phyloP scores from a whole-genome alignment of 2,113 vertebrate species.

The Prolemur simus region DNA sequence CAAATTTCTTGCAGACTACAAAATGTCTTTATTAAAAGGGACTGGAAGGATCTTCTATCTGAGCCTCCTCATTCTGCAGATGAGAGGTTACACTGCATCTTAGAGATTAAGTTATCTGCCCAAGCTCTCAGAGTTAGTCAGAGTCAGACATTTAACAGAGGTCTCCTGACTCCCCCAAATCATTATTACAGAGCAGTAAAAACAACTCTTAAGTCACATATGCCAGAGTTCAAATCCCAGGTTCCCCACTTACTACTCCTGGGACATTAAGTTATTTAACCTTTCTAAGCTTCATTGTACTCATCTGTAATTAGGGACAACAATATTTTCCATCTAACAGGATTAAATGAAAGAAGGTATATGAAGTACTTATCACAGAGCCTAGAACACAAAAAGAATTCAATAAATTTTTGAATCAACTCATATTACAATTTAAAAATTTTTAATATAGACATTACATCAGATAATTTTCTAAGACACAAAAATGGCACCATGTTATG shows the following conservation, averaged over 20 bases:
- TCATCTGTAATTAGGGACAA: not conserved
- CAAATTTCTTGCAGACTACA: constrained; percentile 14
- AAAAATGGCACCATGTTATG: not conserved
- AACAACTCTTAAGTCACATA: constrained; percentile 26
- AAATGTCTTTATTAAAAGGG: not conserved
- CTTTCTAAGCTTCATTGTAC: not conserved
- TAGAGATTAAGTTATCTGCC: not conserved
- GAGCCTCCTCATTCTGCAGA: constrained; percentile 25
- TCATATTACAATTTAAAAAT: not conserved
- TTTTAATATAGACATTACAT: not conserved
- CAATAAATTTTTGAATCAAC: constrained; percentile 6
- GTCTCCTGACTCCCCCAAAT: not conserved
- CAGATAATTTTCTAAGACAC: constrained; percentile 25
- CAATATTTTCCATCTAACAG: constrained; percentile 14
- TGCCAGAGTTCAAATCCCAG: not conserved
- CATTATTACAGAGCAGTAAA: not conserved
- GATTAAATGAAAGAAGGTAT: not conserved
- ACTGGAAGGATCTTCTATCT: not conserved
- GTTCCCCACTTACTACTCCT: not conserved
- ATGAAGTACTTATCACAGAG: constrained; percentile 20
- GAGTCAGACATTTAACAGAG: not conserved
- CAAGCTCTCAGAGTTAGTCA: not conserved
- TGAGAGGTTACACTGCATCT: not conserved
- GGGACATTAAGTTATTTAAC: not conserved
- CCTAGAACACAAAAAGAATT: not conserved